A percentile compares a stretch with the other conserved stretches of the same genome.
Evolutionary conservation across 2,113 vertebrate species (phyloP).

Genomic region (Todiramphus chloris): DNA sequence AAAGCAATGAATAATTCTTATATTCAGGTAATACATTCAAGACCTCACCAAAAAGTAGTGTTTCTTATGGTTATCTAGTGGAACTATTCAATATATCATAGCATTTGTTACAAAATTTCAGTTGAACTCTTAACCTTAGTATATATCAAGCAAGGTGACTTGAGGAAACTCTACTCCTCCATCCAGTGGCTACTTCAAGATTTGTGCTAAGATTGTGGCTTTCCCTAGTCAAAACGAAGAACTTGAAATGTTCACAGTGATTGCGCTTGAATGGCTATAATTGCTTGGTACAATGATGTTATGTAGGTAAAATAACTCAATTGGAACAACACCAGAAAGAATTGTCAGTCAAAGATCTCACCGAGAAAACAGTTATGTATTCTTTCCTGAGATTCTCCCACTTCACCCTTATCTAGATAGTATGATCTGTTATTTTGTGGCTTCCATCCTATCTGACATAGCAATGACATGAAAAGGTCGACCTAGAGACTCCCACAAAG

Average conservation of each 20-base stretch:
- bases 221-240: not conserved
- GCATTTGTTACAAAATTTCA: not conserved
- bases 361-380: not conserved
- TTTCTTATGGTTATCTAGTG: not conserved
- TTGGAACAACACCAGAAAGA: not conserved
- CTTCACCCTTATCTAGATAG: not conserved
- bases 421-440: not conserved
- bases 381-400: not conserved
- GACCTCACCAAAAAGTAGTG: not conserved
- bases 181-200: not conserved
- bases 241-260: not conserved
- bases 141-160: not conserved
- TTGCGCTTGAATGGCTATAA: not conserved
- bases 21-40: not conserved
- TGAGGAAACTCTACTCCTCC: not conserved
- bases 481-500: not conserved
- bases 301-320: not conserved
- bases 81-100: not conserved
- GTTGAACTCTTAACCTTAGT: not conserved
- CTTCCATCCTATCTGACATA: not conserved
- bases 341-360: not conserved
- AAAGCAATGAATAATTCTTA: not conserved
- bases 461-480: not conserved
- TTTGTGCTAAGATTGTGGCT: not conserved
- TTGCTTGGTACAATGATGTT: not conserved